Evolutionary conservation across 2,797 vertebrate genomes (phyloP).

Genomic region (Macropodus opercularis): DNA sequence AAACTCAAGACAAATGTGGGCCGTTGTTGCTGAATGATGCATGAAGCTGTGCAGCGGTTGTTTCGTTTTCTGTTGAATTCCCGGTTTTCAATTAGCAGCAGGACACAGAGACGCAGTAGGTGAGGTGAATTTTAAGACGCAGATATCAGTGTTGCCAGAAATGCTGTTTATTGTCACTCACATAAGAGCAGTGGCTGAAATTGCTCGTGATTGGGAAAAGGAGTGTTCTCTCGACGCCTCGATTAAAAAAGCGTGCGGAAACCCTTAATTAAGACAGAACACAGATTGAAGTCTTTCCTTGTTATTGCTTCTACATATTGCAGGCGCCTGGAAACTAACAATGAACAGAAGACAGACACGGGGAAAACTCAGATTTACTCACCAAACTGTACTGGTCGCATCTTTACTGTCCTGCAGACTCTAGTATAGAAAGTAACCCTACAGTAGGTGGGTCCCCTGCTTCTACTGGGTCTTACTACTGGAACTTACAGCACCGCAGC

Average conservation of each 20-base stretch:
- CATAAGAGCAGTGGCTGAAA: neutral
- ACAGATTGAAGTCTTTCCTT: constrained; percentile 12
- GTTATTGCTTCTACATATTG: constrained; percentile 5
- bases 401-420: neutral
- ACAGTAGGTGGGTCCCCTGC: neutral
- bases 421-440: neutral
- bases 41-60: constrained; percentile 24
- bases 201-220: constrained; percentile 31
- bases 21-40: constrained; percentile 48
- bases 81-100: constrained; percentile 49
- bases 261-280: constrained; percentile 12
- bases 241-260: constrained; percentile 17
- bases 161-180: constrained; percentile 20
- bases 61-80: constrained; percentile 31
- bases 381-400: constrained; percentile 4
- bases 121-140: constrained; percentile 41
- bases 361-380: neutral
- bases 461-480: constrained; percentile 8
- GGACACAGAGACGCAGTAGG: constrained; percentile 19
- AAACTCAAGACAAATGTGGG: constrained; percentile 45
- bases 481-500: no score
- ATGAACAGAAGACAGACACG: neutral
- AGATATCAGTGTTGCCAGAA: constrained; percentile 32
- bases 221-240: constrained; percentile 15
- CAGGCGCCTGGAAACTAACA: constrained; percentile 5